Percentiles rank a stretch among this genome's conserved stretches.
Evolutionary conservation across 2,113 vertebrate genomes (phyloP).

Genomic region (Caloenas nicobarica): DNA sequence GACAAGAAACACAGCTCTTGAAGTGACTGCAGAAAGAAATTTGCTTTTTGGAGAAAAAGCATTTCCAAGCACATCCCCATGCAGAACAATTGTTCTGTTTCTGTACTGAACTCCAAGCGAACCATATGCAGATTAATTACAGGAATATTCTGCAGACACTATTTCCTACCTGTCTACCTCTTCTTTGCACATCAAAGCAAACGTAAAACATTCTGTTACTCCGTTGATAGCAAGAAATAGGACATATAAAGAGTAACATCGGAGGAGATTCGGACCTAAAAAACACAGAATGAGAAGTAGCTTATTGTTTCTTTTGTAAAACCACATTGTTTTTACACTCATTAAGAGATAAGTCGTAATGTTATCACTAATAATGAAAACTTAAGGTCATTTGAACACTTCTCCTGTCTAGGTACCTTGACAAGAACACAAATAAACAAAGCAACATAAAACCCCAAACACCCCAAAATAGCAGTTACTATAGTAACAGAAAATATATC

Average conservation of each 20-base stretch:
- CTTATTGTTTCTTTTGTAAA: background rate
- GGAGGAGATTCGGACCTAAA: slow-evolving; percentile 87
- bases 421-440: background rate
- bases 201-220: slow-evolving; percentile 93
- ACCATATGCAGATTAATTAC: background rate
- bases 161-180: slow-evolving; percentile 90
- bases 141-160: background rate
- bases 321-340: background rate
- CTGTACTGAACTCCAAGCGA: background rate
- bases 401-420: background rate
- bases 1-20: background rate
- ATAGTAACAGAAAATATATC: background rate
- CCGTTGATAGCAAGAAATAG: slow-evolving; percentile 93
- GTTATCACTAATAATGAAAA: background rate
- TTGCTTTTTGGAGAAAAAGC: background rate
- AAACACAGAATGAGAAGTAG: background rate
- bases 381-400: background rate
- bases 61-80: background rate
- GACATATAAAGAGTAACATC: slow-evolving; percentile 90
- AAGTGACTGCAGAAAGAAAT: background rate
- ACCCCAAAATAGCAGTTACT: background rate
- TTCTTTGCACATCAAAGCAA: slow-evolving; percentile 93
- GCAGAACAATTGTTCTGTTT: background rate
- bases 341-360: background rate
- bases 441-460: background rate